Conservation (phyloP, 2,113 vertebrate genomes). For the Nestor notabilis region DNA sequence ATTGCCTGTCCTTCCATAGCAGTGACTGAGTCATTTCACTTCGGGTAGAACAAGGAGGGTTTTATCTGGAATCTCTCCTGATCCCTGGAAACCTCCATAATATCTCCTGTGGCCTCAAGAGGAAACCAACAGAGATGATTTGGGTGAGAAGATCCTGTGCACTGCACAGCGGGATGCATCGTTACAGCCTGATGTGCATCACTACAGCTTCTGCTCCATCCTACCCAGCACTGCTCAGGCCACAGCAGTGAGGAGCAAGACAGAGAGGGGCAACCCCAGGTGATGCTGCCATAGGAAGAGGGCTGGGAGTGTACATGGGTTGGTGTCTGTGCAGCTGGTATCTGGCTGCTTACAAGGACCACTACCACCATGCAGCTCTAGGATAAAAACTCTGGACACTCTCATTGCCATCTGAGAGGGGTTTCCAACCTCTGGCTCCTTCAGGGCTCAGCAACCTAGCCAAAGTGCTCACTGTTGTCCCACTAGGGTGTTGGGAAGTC, state of each 20-base stretch:
- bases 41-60: neutral
- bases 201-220: neutral
- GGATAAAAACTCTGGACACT: neutral
- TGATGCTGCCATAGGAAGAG: neutral
- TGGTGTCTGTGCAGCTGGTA: neutral
- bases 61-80: neutral
- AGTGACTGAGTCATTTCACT: neutral
- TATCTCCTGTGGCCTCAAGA: neutral
- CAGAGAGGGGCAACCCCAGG: neutral
- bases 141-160: neutral
- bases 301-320: accelerated
- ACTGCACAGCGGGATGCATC: accelerated
- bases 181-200: neutral
- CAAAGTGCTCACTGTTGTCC: neutral
- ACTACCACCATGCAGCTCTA: neutral
- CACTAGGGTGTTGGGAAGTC: neutral
- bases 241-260: neutral
- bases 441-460: neutral
- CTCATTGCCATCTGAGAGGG: neutral
- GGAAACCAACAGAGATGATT: neutral
- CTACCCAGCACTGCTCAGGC: neutral
- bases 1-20: neutral
- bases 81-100: neutral
- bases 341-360: neutral
- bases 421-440: neutral